These are phyloP conservation scores for Blera fallax DNA, from an alignment of 2,888 invertebrate species.

Conservation along the genomic window DNA sequence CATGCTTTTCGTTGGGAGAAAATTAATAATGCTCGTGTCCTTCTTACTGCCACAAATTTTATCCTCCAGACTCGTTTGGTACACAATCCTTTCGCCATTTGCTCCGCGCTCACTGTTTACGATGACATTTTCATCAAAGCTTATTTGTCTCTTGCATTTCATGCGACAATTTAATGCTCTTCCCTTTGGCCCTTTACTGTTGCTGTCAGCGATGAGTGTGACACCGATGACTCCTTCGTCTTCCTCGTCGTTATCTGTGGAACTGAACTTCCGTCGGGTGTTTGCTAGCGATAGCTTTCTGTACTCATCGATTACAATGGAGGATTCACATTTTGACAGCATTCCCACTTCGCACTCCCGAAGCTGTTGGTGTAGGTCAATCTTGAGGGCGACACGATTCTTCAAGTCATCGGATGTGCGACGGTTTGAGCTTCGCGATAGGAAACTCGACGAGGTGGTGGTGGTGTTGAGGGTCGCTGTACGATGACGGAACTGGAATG, in stretches of 20 bases:
- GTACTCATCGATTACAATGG: conserved; percentile 61
- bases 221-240: conserved; percentile 46
- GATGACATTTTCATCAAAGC: conserved; percentile 78
- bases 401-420: conserved; percentile 82
- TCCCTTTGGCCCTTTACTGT: conserved; percentile 11
- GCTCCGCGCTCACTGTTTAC: conserved; percentile 59
- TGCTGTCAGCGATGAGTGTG: conserved; percentile 27
- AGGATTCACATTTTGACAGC: conserved; percentile 55
- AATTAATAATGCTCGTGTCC: conserved; percentile 64
- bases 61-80: conserved; percentile 73
- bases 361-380: conserved; percentile 38
- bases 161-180: conserved; percentile 65
- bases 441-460: conserved; percentile 83
- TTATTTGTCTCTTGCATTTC: conserved; percentile 78
- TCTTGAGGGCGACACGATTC: conserved; percentile 50
- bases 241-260: conserved; percentile 58
- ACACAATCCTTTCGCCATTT: conserved; percentile 65
- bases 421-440: conserved; percentile 85
- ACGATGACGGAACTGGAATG: conserved; percentile 76
- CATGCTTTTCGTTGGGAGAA: conserved; percentile 51
- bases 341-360: conserved; percentile 62
- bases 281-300: conserved; percentile 59
- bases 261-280: conserved; percentile 56
- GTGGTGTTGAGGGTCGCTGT: conserved; percentile 85
- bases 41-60: conserved; percentile 66